Evolutionary conservation across 1,140 invertebrate genomes (phyloP).

Genomic region (Neodiprion lecontei): DNA sequence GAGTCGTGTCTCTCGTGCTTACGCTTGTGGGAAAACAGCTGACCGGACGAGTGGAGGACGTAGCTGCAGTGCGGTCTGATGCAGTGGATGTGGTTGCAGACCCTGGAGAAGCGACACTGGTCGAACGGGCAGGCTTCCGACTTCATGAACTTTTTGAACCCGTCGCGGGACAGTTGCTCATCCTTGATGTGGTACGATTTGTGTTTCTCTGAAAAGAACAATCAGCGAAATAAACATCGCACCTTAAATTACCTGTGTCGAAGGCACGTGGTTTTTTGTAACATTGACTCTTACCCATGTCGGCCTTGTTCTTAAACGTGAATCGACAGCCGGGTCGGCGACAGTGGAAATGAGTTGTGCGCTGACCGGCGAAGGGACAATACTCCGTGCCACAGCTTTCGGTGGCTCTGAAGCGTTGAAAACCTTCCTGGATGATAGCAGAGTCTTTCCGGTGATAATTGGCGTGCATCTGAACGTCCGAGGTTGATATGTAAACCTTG

Average conservation of each 20-base stretch:
- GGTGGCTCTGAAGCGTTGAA: slow-evolving; percentile 89
- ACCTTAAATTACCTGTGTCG: slow-evolving; percentile 16
- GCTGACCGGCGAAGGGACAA: slow-evolving; percentile 93
- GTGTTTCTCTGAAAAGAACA: slow-evolving; percentile 87
- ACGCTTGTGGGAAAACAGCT: slow-evolving; percentile 96
- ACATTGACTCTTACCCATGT: slow-evolving; percentile 86
- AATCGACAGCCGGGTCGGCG: slow-evolving; percentile 87
- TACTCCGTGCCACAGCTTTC: slow-evolving; percentile 88
- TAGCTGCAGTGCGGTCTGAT: slow-evolving; percentile 94
- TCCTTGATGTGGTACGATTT: slow-evolving; percentile 99
- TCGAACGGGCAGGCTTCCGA: slow-evolving; percentile 92
- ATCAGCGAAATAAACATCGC: slow-evolving; percentile 15
- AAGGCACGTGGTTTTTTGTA: slow-evolving; percentile 9
- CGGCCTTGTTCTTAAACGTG: slow-evolving; percentile 98
- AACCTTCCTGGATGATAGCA: slow-evolving; percentile 96
- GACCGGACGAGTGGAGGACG: slow-evolving; percentile 94
- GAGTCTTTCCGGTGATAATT: slow-evolving; percentile 98
- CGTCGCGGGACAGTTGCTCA: slow-evolving; percentile 92
- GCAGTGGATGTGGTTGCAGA: slow-evolving; percentile 98
- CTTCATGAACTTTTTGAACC: slow-evolving; percentile 99
- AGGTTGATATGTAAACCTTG: slow-evolving; percentile 98
- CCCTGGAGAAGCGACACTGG: slow-evolving; percentile 89
- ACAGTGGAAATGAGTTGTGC: slow-evolving; percentile 98
- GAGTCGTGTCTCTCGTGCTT: slow-evolving; percentile 95
- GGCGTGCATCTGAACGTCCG: slow-evolving; percentile 99